These are phyloP conservation scores for Epinotia ramella DNA, from an alignment of 2,888 invertebrate species.

Conservation along the genomic window DNA sequence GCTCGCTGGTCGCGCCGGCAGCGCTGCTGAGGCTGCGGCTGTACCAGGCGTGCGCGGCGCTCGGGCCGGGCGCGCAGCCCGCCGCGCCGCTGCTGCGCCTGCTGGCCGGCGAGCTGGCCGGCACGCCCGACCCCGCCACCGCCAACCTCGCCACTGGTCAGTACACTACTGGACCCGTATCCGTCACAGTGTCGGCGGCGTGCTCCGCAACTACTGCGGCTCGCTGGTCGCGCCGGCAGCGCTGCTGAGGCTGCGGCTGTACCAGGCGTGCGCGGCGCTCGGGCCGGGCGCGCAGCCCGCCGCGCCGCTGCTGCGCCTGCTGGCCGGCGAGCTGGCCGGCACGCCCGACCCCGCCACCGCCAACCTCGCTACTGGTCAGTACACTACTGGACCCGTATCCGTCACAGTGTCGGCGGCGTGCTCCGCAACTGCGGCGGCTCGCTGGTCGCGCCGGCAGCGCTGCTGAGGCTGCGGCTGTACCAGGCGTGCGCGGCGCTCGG, in stretches of 20 bases:
- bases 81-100: conserved; percentile 94
- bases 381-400: neutral
- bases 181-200: neutral
- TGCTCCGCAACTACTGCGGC: no score
- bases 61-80: conserved; percentile 62
- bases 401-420: neutral
- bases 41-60: conserved; percentile 90
- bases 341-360: conserved; percentile 57
- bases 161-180: neutral
- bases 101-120: conserved; percentile 69
- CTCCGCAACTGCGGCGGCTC: no score
- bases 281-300: conserved; percentile 72
- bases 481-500: conserved; percentile 87
- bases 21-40: conserved; percentile 88
- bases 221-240: no score
- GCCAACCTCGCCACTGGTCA: conserved; percentile 94
- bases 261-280: conserved; percentile 87
- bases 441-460: no score
- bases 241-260: conserved; percentile 77
- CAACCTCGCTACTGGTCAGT: conserved; percentile 92
- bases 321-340: conserved; percentile 62
- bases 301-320: conserved; percentile 94
- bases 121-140: no score
- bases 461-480: conserved; percentile 78
- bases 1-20: conserved; percentile 84